Percentiles rank a stretch among this genome's conserved stretches.
phyloP scores from a whole-genome alignment of 2,113 vertebrate species.

The Nymphicus hollandicus region DNA sequence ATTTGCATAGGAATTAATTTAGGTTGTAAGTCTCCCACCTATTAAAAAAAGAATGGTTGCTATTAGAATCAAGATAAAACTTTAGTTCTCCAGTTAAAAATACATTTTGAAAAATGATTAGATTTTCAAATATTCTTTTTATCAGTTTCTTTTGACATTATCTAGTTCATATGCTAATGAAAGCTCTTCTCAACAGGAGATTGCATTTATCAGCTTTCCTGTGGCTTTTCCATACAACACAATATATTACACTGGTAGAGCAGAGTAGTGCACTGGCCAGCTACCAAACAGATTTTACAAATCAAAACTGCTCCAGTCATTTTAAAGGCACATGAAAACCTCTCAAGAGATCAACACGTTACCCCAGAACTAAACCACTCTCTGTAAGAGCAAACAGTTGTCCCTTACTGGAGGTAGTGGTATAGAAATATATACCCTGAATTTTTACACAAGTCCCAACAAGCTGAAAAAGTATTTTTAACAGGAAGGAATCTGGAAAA shows the following conservation, averaged over 20 bases:
- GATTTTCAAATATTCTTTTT: neutral
- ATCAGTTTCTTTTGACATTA: neutral
- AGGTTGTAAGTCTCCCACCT: conserved; percentile 84
- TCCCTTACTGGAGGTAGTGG: neutral
- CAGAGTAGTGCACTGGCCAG: neutral
- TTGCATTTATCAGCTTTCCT: neutral
- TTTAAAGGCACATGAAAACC: neutral
- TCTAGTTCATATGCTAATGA: neutral
- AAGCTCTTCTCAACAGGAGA: neutral
- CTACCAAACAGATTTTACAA: conserved; percentile 20
- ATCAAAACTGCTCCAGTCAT: neutral
- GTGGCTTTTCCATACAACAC: neutral
- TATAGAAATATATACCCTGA: neutral
- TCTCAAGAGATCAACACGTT: neutral
- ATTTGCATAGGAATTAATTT: conserved; percentile 80
- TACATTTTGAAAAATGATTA: neutral
- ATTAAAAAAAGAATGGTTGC: neutral
- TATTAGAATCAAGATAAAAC: neutral
- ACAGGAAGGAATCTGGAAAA: neutral
- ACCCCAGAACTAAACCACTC: neutral
- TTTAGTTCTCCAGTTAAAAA: neutral
- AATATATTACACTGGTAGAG: neutral
- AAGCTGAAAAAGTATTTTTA: neutral
- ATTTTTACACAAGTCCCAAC: neutral
- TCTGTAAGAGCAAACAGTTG: neutral